phyloP scores from a whole-genome alignment of 2,888 invertebrate genomes.

The Orthosia gothica region DNA sequence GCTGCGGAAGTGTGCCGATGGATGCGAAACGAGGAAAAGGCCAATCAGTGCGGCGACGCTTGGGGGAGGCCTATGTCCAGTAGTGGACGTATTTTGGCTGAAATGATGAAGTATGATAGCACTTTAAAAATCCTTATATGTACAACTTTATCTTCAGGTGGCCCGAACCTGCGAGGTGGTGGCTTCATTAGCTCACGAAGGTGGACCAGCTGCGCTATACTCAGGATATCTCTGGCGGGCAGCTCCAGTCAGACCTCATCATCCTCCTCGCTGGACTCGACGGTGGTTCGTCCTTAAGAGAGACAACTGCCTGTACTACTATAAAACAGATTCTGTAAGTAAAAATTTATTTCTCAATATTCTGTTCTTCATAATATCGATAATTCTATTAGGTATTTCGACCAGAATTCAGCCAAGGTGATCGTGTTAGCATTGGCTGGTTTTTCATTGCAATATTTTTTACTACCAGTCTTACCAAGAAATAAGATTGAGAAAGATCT shows the following conservation, averaged over 20 bases:
- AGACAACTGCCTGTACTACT: conserved; percentile 98
- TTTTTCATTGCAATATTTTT: neutral
- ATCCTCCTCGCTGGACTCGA: conserved; percentile 95
- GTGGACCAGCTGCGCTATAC: conserved; percentile 92
- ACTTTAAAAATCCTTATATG: neutral
- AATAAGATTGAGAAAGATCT: neutral
- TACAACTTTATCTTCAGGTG: conserved; percentile 88
- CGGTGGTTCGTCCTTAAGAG: conserved; percentile 98
- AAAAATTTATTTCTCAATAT: neutral
- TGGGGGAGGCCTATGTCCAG: too few relatives aligned
- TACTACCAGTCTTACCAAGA: neutral
- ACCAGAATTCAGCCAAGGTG: too few relatives aligned
- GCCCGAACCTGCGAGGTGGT: conserved; percentile 96
- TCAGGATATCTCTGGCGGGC: conserved; percentile 96
- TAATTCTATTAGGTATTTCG: neutral
- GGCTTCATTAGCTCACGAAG: conserved; percentile 93
- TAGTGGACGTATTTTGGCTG: too few relatives aligned
- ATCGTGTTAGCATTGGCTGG: too few relatives aligned
- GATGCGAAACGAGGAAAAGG: too few relatives aligned
- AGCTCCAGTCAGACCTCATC: conserved; percentile 87
- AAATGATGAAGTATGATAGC: neutral
- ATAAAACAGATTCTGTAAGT: conserved; percentile 95
- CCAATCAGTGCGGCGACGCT: too few relatives aligned
- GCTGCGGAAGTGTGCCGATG: too few relatives aligned
- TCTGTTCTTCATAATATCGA: neutral